These are phyloP conservation scores for Eumeta japonica DNA, from an alignment of 1,140 invertebrate species.

Conservation along the genomic window DNA sequence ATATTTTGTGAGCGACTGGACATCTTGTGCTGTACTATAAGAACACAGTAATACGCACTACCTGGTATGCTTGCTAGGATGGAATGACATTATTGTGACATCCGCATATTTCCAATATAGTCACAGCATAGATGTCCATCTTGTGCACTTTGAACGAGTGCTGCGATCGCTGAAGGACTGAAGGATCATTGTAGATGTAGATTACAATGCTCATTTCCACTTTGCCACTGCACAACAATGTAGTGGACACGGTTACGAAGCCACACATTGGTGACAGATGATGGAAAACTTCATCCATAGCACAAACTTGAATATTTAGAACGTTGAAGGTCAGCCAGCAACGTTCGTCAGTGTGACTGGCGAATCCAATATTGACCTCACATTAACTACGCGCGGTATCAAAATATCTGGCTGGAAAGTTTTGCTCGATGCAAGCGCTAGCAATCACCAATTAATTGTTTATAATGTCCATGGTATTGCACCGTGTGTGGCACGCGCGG, in stretches of 20 bases:
- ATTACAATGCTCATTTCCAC: constrained; percentile 18
- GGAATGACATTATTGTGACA: constrained; percentile 3
- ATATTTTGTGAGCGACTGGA: not conserved
- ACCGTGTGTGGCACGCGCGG: too few species aligned
- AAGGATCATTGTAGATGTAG: constrained; percentile 6
- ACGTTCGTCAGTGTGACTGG: constrained; percentile 14
- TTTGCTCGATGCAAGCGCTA: constrained; percentile 8
- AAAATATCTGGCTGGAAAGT: constrained; percentile 11
- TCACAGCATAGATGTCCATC: constrained; percentile 6
- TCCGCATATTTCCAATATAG: constrained; percentile 14
- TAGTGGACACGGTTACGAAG: not conserved
- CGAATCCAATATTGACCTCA: constrained; percentile 17
- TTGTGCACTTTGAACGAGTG: constrained; percentile 4
- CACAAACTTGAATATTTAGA: not conserved
- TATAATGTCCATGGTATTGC: too few species aligned
- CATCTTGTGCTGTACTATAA: not conserved
- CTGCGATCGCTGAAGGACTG: not conserved
- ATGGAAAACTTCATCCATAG: constrained; percentile 15
- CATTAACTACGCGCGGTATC: constrained; percentile 8
- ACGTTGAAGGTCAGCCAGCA: constrained; percentile 9
- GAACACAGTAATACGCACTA: constrained; percentile 6
- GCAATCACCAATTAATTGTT: constrained; percentile 17
- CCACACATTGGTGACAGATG: not conserved
- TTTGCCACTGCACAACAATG: constrained; percentile 7
- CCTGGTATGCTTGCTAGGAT: not conserved